Percentiles rank a stretch among this genome's conserved stretches.
Evolutionary conservation across 1,140 invertebrate genomes (phyloP).

Genomic region (Araneus ventricosus): DNA sequence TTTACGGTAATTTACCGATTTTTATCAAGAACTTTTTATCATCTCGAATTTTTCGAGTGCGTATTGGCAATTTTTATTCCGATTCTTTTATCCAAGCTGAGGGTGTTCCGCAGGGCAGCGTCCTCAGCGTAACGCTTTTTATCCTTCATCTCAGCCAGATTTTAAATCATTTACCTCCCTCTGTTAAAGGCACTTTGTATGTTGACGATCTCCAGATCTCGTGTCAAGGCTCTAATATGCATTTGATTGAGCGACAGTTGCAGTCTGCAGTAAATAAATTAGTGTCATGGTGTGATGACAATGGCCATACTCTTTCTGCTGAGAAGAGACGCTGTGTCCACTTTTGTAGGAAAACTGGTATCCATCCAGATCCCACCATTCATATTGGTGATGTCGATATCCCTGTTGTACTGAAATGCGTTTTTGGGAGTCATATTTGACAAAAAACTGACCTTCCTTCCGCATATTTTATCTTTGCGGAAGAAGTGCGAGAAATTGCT

Average conservation of each 20-base stretch:
- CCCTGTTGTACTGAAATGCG: background rate
- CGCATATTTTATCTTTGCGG: background rate
- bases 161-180: background rate
- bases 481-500: background rate
- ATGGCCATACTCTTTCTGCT: background rate
- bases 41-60: background rate
- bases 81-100: background rate
- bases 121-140: background rate
- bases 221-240: background rate
- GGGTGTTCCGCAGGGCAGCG: background rate
- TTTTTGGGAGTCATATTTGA: conserved; percentile 9
- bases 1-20: background rate
- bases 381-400: background rate
- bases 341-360: background rate
- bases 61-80: background rate
- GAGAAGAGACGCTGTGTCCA: background rate
- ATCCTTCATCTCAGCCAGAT: too few relatives aligned
- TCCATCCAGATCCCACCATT: background rate
- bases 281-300: background rate
- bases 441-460: background rate
- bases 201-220: background rate
- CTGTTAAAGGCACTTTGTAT: background rate
- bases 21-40: background rate
- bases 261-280: background rate
- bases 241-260: background rate